Base-by-base conservation (phyloP, 2,888 invertebrate genomes). In the Ophraella communa region DNA sequence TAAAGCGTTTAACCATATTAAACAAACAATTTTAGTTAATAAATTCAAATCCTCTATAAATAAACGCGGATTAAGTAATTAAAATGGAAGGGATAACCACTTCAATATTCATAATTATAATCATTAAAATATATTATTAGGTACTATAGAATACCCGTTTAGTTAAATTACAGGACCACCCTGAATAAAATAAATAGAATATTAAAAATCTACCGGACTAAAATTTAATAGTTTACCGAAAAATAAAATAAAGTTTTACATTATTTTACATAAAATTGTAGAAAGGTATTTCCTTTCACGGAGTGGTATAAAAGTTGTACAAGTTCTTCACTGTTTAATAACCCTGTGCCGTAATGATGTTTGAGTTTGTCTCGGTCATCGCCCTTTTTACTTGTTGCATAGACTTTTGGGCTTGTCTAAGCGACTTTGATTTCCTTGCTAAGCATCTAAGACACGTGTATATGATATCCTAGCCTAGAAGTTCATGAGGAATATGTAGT, bases 291-390 rank as follows among this genome's bases (percentile, higher is more conserved):
- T 30, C 30, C 44, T 53, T 18, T 44, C 53, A 60, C 20, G 30
- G 42, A 42, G 52, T 45, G 47, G 39, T 58, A 24, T 63, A 44
- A 51, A 45, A 53, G 44, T 52, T 52, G 39, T 33, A 58, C 53
- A 14, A 47, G 35, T 55, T 39, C 17, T 30, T 35, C 17, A 64
- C 55, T 78, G 78, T 78, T 76, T 80, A 80, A 79, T 79, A 79
- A 80, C 80, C 80, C 80, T 77, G 76, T 78, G 78, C 77, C 74
- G 79, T 79, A 80, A 79, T 80, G 78, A 79, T 77, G 49, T 51
- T 51, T 27, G 54, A 54, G 58, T 45, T 57, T 47, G 45, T 76
- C 75, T 77, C 78, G 80, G 80, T 79, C 80, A 80, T 77, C 78
- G 80, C 77, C 79, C 80, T 77, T 76, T 69, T 71, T 76, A 76